Conservation (phyloP, 2,797 vertebrate species). For the Enteromius radiatus region DNA sequence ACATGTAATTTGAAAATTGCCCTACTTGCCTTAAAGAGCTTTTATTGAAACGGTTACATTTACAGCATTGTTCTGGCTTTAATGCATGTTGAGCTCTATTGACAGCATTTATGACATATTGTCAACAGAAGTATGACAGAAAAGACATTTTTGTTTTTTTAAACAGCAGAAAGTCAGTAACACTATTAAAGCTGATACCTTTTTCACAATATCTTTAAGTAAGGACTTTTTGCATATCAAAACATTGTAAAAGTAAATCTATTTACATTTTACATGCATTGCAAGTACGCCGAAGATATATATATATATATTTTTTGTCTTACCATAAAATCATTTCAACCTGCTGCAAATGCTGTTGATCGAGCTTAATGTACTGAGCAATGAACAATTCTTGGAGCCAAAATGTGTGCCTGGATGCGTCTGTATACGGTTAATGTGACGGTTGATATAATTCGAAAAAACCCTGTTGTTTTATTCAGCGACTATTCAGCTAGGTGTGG, state of each 20-base stretch:
- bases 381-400: background rate
- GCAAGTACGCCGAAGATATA: background rate
- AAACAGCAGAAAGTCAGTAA: background rate
- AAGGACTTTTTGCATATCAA: background rate
- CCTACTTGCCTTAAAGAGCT: constrained; percentile 42
- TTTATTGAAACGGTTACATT: constrained; percentile 9
- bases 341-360: background rate
- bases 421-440: constrained; percentile 2
- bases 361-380: background rate
- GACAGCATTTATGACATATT: constrained; percentile 8
- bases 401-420: constrained; percentile 34
- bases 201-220: background rate
- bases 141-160: background rate
- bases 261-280: too few relatives aligned
- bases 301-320: background rate
- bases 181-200: background rate
- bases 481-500: background rate
- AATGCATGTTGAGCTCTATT: background rate
- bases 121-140: background rate
- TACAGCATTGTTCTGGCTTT: background rate
- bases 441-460: constrained; percentile 7
- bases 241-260: too few relatives aligned
- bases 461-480: constrained; percentile 2
- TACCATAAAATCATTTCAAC: background rate
- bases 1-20: background rate